Evolutionary conservation across 53 echinoderm and acorn worm genomes (phyloP).

Genomic region (Luidia sarsii): DNA sequence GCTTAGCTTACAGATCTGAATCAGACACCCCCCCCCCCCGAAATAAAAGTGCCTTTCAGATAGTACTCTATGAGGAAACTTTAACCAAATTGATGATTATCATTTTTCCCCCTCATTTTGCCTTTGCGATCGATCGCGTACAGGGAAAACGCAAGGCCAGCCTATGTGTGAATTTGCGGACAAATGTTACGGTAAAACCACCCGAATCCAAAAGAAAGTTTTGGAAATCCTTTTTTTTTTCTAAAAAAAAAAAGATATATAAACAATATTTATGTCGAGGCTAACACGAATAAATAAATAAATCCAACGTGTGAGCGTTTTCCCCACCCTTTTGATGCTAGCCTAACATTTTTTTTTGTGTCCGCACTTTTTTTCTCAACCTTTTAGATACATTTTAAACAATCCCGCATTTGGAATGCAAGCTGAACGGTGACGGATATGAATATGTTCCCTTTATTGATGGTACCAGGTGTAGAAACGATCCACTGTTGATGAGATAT

Average conservation of each 20-base stretch:
- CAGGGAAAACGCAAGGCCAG: conserved; percentile 37
- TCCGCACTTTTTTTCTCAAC: neutral
- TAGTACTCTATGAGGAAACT: no score
- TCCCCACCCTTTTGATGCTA: neutral
- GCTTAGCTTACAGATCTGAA: no score
- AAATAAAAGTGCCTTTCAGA: no score
- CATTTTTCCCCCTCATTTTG: no score
- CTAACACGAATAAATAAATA: conserved; percentile 22
- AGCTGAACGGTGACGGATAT: neutral
- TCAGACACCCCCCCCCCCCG: no score
- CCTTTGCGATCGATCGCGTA: conserved; percentile 30
- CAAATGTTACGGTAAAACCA: conserved; percentile 27
- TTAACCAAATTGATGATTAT: no score
- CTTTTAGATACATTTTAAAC: neutral
- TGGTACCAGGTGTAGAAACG: no score
- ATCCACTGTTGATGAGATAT: no score
- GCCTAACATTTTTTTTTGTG: neutral
- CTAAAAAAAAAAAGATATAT: no score
- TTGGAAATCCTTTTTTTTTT: no score
- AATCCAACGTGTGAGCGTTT: neutral
- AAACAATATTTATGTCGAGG: conserved; percentile 1
- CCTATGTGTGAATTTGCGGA: conserved; percentile 44
- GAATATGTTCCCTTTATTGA: no score
- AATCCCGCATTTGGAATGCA: neutral
- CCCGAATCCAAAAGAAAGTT: neutral